A percentile compares a stretch with the other conserved stretches of the same genome.
Evolutionary conservation across 2,113 vertebrate species (phyloP).

Genomic region (Marcusenius ussheri): DNA sequence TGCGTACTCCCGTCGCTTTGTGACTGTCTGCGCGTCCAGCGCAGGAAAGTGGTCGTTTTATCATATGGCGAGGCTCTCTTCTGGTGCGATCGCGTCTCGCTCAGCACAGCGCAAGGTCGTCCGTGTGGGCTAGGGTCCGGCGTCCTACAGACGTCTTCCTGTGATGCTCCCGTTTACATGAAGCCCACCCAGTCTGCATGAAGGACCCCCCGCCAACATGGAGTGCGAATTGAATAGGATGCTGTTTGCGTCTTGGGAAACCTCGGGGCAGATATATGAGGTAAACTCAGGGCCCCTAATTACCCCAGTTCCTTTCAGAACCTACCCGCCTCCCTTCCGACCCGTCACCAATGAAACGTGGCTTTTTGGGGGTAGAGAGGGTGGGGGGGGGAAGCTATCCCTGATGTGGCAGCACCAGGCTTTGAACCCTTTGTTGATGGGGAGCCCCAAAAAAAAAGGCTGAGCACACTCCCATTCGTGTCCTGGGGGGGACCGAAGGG

Average conservation of each 20-base stretch:
- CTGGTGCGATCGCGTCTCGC: background rate
- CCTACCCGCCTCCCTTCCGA: background rate
- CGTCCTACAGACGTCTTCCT: background rate
- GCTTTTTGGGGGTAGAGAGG: background rate
- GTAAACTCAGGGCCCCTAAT: constrained; percentile 27
- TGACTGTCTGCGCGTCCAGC: background rate
- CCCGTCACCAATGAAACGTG: constrained; percentile 16
- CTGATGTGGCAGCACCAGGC: constrained; percentile 2
- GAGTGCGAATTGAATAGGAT: constrained; percentile 27
- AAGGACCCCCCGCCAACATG: constrained; percentile 19
- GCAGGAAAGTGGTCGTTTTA: background rate
- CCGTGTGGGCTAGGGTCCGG: background rate
- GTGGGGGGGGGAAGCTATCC: background rate
- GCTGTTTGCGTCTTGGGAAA: constrained; percentile 23
- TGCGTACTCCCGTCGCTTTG: background rate
- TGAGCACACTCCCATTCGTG: constrained; percentile 19
- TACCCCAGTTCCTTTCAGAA: constrained; percentile 27
- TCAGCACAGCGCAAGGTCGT: background rate
- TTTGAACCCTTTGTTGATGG: constrained; percentile 23
- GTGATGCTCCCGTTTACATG: constrained; percentile 10
- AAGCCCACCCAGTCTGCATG: constrained; percentile 3
- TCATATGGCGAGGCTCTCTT: background rate
- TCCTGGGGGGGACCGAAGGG: constrained; percentile 19
- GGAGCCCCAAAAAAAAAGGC: background rate
- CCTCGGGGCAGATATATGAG: constrained; percentile 15